These are phyloP conservation scores for Atrichornis clamosus DNA, from an alignment of 2,113 vertebrate genomes.

Conservation along the genomic window DNA sequence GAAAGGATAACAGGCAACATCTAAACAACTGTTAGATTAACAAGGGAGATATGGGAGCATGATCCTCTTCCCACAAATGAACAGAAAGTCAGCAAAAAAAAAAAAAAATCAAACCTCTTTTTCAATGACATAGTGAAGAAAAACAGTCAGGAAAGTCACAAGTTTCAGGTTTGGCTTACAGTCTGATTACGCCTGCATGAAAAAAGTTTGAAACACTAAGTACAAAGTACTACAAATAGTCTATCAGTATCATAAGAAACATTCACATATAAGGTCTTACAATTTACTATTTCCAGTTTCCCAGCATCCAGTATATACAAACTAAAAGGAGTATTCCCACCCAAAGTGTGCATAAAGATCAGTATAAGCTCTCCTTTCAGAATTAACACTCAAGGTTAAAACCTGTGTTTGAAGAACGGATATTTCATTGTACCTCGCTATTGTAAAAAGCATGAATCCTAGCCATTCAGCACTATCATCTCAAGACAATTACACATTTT, in stretches of 20 bases:
- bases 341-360: neutral
- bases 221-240: neutral
- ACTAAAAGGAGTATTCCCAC: neutral
- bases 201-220: neutral
- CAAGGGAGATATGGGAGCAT: neutral
- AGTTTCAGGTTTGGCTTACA: neutral
- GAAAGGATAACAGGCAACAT: neutral
- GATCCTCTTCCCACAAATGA: neutral
- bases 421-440: neutral
- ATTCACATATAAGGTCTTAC: neutral
- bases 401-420: neutral
- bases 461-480: neutral
- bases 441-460: neutral
- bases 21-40: neutral
- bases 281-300: neutral
- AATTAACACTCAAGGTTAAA: neutral
- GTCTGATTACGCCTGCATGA: neutral
- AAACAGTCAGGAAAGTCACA: neutral
- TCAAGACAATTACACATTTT: neutral
- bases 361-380: neutral
- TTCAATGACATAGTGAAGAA: neutral
- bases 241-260: neutral
- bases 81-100: neutral
- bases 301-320: neutral
- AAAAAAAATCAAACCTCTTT: conserved; percentile 7